Evolutionary conservation across 2,888 invertebrate genomes (phyloP).

Genomic region (Achlya flavicornis): DNA sequence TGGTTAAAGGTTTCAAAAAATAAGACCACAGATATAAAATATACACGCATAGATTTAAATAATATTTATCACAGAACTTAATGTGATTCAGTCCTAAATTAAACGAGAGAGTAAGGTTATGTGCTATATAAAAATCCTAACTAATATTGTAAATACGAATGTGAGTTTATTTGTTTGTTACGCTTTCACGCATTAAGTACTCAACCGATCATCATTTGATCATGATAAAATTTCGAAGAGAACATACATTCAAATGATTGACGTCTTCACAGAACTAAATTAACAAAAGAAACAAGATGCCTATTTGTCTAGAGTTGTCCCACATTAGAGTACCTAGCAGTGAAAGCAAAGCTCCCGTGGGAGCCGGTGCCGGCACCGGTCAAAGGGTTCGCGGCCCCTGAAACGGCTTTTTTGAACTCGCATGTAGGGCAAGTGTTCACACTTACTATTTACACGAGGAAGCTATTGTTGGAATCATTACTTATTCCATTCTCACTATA

Average conservation of each 20-base stretch:
- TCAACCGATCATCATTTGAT: too few relatives aligned
- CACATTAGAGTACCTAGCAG: not conserved
- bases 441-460: not conserved
- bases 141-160: too few relatives aligned
- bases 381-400: conserved; percentile 1
- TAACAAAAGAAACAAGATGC: not conserved
- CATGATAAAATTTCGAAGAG: too few relatives aligned
- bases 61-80: too few relatives aligned
- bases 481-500: not conserved
- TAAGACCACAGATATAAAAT: too few relatives aligned
- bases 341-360: not conserved
- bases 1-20: not conserved
- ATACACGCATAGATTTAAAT: too few relatives aligned
- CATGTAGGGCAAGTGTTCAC: not conserved
- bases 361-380: not conserved
- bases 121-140: too few relatives aligned
- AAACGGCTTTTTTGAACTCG: conserved; percentile 1
- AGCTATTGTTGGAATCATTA: not conserved
- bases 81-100: too few relatives aligned
- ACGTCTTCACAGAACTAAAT: not conserved
- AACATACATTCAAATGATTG: too few relatives aligned
- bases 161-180: too few relatives aligned
- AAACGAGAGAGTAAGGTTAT: too few relatives aligned
- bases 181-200: too few relatives aligned
- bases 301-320: not conserved